phyloP scores from a whole-genome alignment of 2,888 invertebrate species.

The Drosophila emarginata region DNA sequence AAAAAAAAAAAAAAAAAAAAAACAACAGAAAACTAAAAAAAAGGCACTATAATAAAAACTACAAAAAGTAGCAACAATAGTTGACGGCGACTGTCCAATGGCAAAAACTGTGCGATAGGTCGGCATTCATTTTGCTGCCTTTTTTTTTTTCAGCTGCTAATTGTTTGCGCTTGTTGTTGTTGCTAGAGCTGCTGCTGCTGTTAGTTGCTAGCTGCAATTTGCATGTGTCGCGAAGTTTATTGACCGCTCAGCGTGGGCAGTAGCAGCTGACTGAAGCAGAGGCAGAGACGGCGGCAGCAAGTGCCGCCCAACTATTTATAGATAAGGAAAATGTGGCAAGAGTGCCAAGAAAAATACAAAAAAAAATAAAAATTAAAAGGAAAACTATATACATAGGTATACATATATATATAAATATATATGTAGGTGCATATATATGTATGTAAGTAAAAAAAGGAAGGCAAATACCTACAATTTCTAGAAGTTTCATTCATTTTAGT shows the following conservation, averaged over 20 bases:
- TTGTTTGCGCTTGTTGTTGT: slow-evolving; percentile 56
- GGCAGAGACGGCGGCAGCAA: slow-evolving; percentile 37
- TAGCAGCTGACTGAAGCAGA: slow-evolving; percentile 45
- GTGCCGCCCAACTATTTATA: slow-evolving; percentile 67
- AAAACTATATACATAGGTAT: neutral
- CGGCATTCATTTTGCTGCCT: slow-evolving; percentile 49
- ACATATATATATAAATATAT: neutral
- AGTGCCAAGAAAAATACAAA: slow-evolving; percentile 62
- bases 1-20: slow-evolving; percentile 25
- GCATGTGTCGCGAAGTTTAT: slow-evolving; percentile 75
- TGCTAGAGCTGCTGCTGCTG: neutral
- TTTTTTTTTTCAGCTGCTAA: slow-evolving; percentile 51
- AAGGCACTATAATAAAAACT: slow-evolving; percentile 21
- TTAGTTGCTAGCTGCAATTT: slow-evolving; percentile 58
- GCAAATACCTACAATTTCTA: no score
- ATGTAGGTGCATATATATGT: neutral
- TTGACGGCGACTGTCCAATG: slow-evolving; percentile 65
- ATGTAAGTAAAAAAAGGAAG: no score
- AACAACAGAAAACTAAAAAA: slow-evolving; percentile 30
- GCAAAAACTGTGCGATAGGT: slow-evolving; percentile 77
- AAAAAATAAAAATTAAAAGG: slow-evolving; percentile 12
- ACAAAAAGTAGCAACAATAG: slow-evolving; percentile 28
- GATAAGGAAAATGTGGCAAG: slow-evolving; percentile 76
- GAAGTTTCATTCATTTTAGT: no score
- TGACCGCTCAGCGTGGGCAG: slow-evolving; percentile 74